Percentiles rank a stretch among this genome's conserved stretches.
phyloP scores from a whole-genome alignment of 2,888 invertebrate species.

The Spodoptera littoralis region DNA sequence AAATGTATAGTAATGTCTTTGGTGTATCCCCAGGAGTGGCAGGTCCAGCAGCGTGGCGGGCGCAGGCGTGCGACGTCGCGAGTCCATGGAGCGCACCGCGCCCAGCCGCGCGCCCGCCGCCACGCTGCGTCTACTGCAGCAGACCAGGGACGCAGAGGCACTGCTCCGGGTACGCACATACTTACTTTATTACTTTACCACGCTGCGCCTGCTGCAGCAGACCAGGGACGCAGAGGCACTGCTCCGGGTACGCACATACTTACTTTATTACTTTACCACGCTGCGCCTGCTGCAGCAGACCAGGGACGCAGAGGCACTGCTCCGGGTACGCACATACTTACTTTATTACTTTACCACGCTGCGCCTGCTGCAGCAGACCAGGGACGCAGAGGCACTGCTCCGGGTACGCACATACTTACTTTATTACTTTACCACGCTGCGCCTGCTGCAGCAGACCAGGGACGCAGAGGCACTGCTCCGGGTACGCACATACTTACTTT shows the following conservation, averaged over 20 bases:
- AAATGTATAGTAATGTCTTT: no score
- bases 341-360: no score
- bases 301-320: conserved; percentile 92
- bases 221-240: conserved; percentile 94
- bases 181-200: conserved; percentile 73
- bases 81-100: conserved; percentile 80
- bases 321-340: conserved; percentile 75
- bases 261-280: no score
- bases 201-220: conserved; percentile 95
- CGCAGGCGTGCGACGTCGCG: conserved; percentile 70
- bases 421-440: no score
- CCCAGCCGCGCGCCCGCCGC: conserved; percentile 90
- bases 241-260: conserved; percentile 72
- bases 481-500: conserved; percentile 52
- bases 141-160: conserved; percentile 95
- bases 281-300: conserved; percentile 95
- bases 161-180: conserved; percentile 65
- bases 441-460: conserved; percentile 94
- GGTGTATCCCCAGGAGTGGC: conserved; percentile 61
- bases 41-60: conserved; percentile 76
- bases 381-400: conserved; percentile 92
- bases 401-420: no score
- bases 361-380: conserved; percentile 94
- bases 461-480: conserved; percentile 92
- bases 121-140: conserved; percentile 95